Base-by-base conservation (phyloP, 2,113 vertebrate species). In the Chaetops frenatus region DNA sequence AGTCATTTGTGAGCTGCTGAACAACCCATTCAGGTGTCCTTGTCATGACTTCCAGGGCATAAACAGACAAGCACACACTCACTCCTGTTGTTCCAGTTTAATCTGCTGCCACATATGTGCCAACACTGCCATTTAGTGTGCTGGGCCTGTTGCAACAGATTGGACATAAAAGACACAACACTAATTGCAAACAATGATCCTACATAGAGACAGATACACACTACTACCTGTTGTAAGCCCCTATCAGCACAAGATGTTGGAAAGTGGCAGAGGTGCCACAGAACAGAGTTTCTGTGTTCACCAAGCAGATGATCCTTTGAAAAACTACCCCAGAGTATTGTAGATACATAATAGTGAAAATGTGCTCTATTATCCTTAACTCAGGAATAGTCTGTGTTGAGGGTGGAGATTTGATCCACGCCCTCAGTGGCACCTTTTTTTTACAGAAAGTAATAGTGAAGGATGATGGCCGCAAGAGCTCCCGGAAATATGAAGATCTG, bases 141-240 rank as follows among this genome's bases (percentile, higher is more conserved):
- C 48, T 61, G 24, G 42, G 69, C 33, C 51, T 91, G 27, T 50
- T 5, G 5, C 60, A 78, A 81, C 25, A 70, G 18, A 48, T 71
- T 74, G 29, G 60, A 33, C 22, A 38, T 40, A 38, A 71, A 89
- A 79, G 35, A 62, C 16, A n/a, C 33, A 58, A 23, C 33, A 28
- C 1, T 44, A 53, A 67, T 9, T 76, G 53, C 47, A 56, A 67
- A n/a, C 6, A 62, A 0, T n/a, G 57, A 58, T 54, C 29, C 16
- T 53, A 5, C 28, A 23, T 1, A 4, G 36, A 62, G 18, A 7
- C 40, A n/a, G 22, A 45, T 25, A 60, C 14, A 14, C 0, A 7
- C 13, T 6, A 11, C 50, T 42, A 6, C 1, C 3, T 73, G 22
- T 45, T 61, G 58, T 66, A n/a, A 74, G 33, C 8, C 0, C 0